These are phyloP conservation scores for Tiaroga cobitis DNA, from an alignment of 2,797 vertebrate species.

Conservation along the genomic window DNA sequence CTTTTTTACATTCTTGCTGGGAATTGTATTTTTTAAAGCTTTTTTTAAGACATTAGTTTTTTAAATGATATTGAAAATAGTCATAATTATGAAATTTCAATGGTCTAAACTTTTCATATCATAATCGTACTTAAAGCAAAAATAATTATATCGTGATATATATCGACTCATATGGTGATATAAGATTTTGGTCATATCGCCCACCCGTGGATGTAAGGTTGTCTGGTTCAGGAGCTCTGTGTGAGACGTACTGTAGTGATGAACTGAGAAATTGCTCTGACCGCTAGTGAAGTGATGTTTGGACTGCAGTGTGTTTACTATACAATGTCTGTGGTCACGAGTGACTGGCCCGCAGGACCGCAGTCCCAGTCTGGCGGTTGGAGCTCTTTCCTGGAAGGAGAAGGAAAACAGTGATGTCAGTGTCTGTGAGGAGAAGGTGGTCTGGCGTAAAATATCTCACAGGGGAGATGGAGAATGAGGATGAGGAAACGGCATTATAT, in stretches of 20 bases:
- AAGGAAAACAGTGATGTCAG: conserved; percentile 39
- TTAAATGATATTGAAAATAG: no score
- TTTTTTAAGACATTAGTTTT: no score
- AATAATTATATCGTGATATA: neutral
- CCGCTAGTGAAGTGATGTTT: conserved; percentile 10
- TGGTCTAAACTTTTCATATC: no score
- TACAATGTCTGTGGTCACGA: conserved; percentile 28
- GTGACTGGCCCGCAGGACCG: conserved; percentile 25
- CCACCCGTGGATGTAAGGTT: neutral
- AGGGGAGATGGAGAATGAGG: conserved; percentile 35
- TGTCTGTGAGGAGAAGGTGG: conserved; percentile 22
- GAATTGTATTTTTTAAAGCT: neutral
- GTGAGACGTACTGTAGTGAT: neutral
- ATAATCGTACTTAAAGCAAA: no score
- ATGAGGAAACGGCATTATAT: neutral
- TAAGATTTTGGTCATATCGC: neutral
- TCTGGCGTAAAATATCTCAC: conserved; percentile 2
- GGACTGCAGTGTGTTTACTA: conserved; percentile 28
- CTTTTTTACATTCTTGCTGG: neutral
- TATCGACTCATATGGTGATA: no score
- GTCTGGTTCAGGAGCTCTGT: conserved; percentile 5
- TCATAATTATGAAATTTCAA: no score
- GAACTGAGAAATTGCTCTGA: conserved; percentile 26
- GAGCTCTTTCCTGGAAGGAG: conserved; percentile 38
- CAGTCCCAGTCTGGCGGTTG: conserved; percentile 19